A percentile compares a stretch with the other conserved stretches of the same genome.
These are phyloP conservation scores for Zygogramma bicolorata DNA, from an alignment of 2,888 invertebrate species.

Conservation along the genomic window DNA sequence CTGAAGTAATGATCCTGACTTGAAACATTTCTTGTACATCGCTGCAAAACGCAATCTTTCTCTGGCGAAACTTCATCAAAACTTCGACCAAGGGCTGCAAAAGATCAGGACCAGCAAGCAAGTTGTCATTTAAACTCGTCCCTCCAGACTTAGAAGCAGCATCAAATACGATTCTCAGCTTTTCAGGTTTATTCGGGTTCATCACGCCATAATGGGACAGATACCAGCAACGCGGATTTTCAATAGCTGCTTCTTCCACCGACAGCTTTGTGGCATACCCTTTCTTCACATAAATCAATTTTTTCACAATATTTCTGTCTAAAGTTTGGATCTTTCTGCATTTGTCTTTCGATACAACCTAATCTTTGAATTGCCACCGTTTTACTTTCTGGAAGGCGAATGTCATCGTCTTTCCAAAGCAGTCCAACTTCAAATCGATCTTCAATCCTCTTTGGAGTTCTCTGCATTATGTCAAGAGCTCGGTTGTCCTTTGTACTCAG, in stretches of 20 bases:
- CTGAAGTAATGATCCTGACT: background rate
- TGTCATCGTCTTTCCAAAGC: background rate
- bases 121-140: background rate
- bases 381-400: too few relatives aligned
- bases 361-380: background rate
- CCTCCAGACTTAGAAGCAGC: too few relatives aligned
- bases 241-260: background rate
- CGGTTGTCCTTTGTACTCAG: too few relatives aligned
- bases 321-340: background rate
- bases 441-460: background rate
- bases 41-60: background rate
- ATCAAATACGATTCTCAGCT: constrained; percentile 13
- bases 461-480: background rate
- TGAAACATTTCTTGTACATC: background rate
- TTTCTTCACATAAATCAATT: background rate
- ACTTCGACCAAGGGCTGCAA: background rate
- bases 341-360: background rate
- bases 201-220: constrained; percentile 6
- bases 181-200: constrained; percentile 5
- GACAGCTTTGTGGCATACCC: background rate
- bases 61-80: background rate
- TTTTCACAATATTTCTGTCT: too few relatives aligned
- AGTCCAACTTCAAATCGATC: background rate
- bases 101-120: constrained; percentile 1
- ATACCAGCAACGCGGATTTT: constrained; percentile 1